Conservation (phyloP, 2,113 vertebrate genomes). For the Actenoides lindsayi region DNA sequence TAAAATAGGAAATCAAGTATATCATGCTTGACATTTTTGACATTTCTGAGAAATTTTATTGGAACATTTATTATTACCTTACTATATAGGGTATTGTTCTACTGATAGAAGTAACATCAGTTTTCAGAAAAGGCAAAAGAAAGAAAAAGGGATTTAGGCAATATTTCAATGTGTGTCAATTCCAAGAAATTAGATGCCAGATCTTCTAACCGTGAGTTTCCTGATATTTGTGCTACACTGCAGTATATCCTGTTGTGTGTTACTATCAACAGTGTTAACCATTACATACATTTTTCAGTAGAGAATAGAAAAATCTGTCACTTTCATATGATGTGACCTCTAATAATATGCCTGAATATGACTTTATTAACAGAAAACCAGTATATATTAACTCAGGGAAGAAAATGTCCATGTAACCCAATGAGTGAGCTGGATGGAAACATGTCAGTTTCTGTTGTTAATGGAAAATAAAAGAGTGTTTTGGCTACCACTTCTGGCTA, state of each 20-base stretch:
- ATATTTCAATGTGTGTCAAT: background rate
- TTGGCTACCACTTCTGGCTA: background rate
- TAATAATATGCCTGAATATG: background rate
- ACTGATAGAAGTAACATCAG: background rate
- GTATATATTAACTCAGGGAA: background rate
- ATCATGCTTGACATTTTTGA: background rate
- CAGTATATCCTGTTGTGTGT: background rate
- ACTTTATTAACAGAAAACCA: background rate
- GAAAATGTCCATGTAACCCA: background rate
- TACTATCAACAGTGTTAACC: background rate
- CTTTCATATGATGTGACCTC: background rate
- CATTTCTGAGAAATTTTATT: background rate
- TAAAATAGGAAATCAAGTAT: background rate
- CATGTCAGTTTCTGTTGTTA: background rate
- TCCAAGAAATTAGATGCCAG: background rate
- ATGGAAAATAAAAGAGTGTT: background rate
- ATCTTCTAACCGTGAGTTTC: background rate
- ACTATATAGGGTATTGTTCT: background rate
- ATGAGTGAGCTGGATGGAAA: background rate
- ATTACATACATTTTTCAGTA: background rate
- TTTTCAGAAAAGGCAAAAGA: background rate
- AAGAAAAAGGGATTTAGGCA: background rate
- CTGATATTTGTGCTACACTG: background rate
- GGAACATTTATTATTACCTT: background rate
- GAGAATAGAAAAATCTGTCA: background rate